Base-by-base conservation (phyloP, 1,140 invertebrate genomes). In the Zaprionus davidi region DNA sequence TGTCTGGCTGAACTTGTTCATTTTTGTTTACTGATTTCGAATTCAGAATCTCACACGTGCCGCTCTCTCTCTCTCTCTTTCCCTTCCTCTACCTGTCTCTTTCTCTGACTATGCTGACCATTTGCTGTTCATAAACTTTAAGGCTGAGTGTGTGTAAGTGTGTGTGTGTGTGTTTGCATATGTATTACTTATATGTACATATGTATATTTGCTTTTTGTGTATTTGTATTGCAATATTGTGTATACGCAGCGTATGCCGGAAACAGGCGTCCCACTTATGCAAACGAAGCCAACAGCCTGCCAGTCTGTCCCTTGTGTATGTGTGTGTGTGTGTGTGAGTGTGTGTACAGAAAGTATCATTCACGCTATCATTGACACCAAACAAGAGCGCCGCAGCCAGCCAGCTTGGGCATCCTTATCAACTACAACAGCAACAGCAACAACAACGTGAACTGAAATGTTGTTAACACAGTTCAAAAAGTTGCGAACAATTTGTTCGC, bases 351-450 rank as follows among this genome's bases (percentile, higher is more conserved):
- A 84, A 68, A 81, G 82, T 84, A 84, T 85, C 81, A 85, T 84
- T 85, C 74, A 66, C 82, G 82, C 81, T 85, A 85, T 84, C 81
- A 85, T 84, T 84, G 81, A 78, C 82, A 78, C 70, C 78, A 75
- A 74, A 78, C 74, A 73, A 78, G 73, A 60, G 46, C 24, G 65
- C 56, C 64, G 22, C 59, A 22, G 36, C 62, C 26, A 49, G 12
- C 56, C 41, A 56, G 31, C 17, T 24, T 41, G 51, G 20, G 26
- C 34, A 65, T 76, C 59, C 55, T 76, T 71, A 76, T 64, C 74
- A 82, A 59, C 64, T 67, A 26, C 65, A 55, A 24, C 49, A 71
- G 55, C 65, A 55, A 24, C 49, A 71, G 55, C 58, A 83, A 67
- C 76, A 72, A 65, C 56, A 60, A 60, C 34, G 34, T 28, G 13